Base-by-base conservation (phyloP, 2,888 invertebrate genomes). In the Saturnia pavonia region DNA sequence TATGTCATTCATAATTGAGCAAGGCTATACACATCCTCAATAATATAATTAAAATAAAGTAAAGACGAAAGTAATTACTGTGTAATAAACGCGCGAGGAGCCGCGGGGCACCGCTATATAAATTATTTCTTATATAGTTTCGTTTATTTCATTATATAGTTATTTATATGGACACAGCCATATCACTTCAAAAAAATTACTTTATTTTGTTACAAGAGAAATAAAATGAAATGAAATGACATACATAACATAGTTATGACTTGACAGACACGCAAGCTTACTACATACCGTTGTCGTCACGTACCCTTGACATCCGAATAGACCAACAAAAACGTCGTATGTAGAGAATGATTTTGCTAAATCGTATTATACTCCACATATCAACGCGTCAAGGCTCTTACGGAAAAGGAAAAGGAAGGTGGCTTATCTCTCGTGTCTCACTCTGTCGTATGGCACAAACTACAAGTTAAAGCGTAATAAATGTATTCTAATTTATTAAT, bases 391-490 rank as follows among this genome's bases (percentile, higher is more conserved):
- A 80, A 75, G 80, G 79, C 74, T 79, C 71, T 72, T 75, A 69
- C 78, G 83, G 80, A 84, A 83, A 76, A 71, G 80, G 76, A 82
- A 80, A 78, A 77, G 85, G 85, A 85, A 78, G 79, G 76, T 70
- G 74, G 84, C 85, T 85, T 85, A 85, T 85, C 85, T 84, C 83
- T 74, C 78, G 69, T 67, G 79, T 83, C 82, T 82, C 76, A 71
- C 74, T 84, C 75, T 76, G 72, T 68, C 63, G 63, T 11, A n/a
- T 67, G 73, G 77, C 63, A 0, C 63, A 74, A 79, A 54, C 0
- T 40, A 66, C 16, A 22, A 34, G 77, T 63, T 77, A 0, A 12
- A 82, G 80, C 83, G 82, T 34, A 54, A 74, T 43, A 45, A n/a
- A 22, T 22, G 40, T 14, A 25, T 27, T 60, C 25, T 14, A 25